These are phyloP conservation scores for Ceratothoa steindachneri DNA, from an alignment of 2,888 invertebrate genomes.

Conservation along the genomic window DNA sequence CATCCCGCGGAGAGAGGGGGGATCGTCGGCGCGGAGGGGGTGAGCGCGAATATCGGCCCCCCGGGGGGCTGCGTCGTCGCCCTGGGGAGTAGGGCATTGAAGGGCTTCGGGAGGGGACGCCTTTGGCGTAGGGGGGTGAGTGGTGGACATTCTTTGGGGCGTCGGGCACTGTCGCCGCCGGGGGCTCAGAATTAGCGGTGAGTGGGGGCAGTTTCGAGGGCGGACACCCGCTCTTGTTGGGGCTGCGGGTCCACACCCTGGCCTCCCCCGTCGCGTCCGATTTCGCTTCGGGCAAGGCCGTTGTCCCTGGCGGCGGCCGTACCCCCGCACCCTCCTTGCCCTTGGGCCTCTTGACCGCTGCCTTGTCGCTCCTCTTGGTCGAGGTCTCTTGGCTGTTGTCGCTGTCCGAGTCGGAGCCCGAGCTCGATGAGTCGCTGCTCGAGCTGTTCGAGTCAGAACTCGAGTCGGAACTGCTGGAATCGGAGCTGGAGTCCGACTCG, in stretches of 20 bases:
- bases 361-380: neutral
- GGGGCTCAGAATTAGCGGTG: too few relatives aligned
- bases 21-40: neutral
- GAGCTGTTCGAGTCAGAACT: slow-evolving; percentile 35
- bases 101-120: neutral
- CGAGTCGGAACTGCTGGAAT: slow-evolving; percentile 29
- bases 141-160: neutral
- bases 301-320: neutral
- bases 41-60: neutral
- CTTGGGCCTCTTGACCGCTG: neutral
- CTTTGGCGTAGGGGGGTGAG: neutral
- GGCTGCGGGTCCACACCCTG: neutral
- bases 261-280: neutral
- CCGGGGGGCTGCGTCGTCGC: neutral
- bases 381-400: slow-evolving; percentile 18
- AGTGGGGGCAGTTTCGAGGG: neutral
- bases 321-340: neutral
- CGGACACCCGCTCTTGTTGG: neutral
- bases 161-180: too few relatives aligned
- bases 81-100: neutral
- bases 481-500: slow-evolving; percentile 38
- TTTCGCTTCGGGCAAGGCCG: neutral
- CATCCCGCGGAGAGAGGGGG: neutral
- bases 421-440: slow-evolving; percentile 35
- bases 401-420: slow-evolving; percentile 38